Percentiles rank a stretch among this genome's conserved stretches.
phyloP scores from a whole-genome alignment of 2,113 vertebrate species.

The Myxocyprinus asiaticus region DNA sequence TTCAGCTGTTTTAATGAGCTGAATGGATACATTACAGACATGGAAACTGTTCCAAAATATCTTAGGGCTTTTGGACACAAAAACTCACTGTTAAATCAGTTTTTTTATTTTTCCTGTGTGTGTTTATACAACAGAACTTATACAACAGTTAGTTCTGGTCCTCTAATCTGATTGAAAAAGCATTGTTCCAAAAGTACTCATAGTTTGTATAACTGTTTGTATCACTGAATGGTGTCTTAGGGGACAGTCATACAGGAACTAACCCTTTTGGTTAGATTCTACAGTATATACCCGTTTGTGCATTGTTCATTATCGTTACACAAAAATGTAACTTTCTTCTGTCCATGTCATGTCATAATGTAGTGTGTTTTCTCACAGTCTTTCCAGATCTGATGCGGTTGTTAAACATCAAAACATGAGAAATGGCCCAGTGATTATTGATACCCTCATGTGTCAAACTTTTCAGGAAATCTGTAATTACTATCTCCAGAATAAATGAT shows the following conservation, averaged over 20 bases:
- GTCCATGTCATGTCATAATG: background rate
- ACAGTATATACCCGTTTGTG: background rate
- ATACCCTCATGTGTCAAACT: conserved; percentile 25
- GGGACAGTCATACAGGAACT: no score
- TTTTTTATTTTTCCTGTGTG: no score
- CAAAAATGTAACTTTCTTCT: background rate
- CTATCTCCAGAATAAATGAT: conserved; percentile 31
- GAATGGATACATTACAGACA: conserved; percentile 29
- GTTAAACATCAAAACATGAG: background rate
- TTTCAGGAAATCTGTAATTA: conserved; percentile 9
- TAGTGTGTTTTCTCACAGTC: conserved; percentile 3
- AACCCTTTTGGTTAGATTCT: background rate
- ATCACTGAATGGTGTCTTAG: no score
- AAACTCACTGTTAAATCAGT: no score
- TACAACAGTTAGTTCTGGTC: no score
- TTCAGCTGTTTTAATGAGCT: conserved; percentile 37
- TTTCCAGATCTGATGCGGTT: background rate
- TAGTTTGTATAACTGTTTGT: no score
- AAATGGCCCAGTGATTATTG: background rate
- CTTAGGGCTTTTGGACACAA: no score
- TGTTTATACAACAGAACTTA: no score
- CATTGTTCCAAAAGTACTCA: no score
- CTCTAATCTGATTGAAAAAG: no score
- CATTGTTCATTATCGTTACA: background rate
- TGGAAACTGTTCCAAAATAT: background rate